Conservation (phyloP, 2,888 invertebrate species). For the Corbicula japonica region DNA sequence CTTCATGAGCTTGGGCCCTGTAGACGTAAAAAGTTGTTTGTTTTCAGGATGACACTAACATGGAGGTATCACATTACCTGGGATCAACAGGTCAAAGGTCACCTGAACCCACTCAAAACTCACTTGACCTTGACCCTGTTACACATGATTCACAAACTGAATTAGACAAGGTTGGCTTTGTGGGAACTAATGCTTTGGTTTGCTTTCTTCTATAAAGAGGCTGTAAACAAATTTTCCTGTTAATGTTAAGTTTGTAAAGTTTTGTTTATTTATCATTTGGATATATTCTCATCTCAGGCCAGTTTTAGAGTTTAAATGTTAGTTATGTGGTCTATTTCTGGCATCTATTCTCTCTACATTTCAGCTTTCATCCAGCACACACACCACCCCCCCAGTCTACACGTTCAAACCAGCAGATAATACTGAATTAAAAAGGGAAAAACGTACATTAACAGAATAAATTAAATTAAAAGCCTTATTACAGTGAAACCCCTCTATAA, state of each 20-base stretch:
- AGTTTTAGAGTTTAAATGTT: not conserved
- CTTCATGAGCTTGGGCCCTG: no score
- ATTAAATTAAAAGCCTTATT: no score
- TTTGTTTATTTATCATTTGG: not conserved
- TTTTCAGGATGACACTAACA: slow-evolving; percentile 54
- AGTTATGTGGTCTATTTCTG: not conserved
- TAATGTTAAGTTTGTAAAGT: no score
- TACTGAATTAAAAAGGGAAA: no score
- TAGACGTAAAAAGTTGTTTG: no score
- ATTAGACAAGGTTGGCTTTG: slow-evolving; percentile 53
- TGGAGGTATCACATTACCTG: slow-evolving; percentile 52
- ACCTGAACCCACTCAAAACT: slow-evolving; percentile 42
- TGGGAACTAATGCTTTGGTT: slow-evolving; percentile 53
- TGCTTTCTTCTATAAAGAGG: slow-evolving; percentile 1
- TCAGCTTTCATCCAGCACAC: no score
- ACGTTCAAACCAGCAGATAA: no score
- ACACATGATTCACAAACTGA: slow-evolving; percentile 52
- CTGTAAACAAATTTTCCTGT: slow-evolving; percentile 5
- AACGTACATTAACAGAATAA: no score
- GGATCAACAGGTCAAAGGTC: slow-evolving; percentile 32
- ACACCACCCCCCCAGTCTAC: no score
- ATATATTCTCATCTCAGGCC: not conserved
- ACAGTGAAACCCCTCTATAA: no score
- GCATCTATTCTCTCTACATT: not conserved
- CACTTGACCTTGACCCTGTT: slow-evolving; percentile 38